Evolutionary conservation across 2,797 vertebrate species (phyloP).

Genomic region (Syndactyla subalaris): DNA sequence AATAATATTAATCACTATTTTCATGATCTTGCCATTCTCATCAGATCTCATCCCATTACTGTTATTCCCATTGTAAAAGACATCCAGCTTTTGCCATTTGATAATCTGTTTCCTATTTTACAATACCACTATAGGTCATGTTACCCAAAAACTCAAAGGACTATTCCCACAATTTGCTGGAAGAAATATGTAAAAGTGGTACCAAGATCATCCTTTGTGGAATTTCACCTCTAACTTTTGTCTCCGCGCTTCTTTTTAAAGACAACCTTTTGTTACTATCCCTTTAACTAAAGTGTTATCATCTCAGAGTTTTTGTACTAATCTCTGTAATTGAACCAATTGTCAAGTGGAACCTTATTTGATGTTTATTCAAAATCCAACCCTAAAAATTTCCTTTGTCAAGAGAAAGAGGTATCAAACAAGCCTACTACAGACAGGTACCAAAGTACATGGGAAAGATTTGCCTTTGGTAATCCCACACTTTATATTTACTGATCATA

Average conservation of each 20-base stretch:
- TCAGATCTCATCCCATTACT: background rate
- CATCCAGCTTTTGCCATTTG: background rate
- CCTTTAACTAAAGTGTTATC: background rate
- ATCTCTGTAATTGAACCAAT: background rate
- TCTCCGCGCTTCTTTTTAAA: background rate
- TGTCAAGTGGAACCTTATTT: background rate
- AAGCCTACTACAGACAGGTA: background rate
- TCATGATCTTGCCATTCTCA: background rate
- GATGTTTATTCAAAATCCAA: background rate
- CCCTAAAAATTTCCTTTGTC: background rate
- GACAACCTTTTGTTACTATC: background rate
- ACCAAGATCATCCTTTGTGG: background rate
- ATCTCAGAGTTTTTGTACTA: background rate
- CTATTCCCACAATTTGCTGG: background rate
- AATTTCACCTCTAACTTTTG: background rate
- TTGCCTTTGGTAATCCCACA: background rate
- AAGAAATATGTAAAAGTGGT: background rate
- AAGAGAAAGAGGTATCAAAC: background rate
- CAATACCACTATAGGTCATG: background rate
- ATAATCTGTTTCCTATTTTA: background rate
- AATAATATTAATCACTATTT: background rate
- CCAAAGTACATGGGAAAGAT: background rate
- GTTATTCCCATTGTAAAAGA: background rate
- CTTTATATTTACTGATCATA: background rate
- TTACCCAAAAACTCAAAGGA: background rate